phyloP scores from a whole-genome alignment of 1,140 invertebrate species.

The Drosophila sulfurigaster region DNA sequence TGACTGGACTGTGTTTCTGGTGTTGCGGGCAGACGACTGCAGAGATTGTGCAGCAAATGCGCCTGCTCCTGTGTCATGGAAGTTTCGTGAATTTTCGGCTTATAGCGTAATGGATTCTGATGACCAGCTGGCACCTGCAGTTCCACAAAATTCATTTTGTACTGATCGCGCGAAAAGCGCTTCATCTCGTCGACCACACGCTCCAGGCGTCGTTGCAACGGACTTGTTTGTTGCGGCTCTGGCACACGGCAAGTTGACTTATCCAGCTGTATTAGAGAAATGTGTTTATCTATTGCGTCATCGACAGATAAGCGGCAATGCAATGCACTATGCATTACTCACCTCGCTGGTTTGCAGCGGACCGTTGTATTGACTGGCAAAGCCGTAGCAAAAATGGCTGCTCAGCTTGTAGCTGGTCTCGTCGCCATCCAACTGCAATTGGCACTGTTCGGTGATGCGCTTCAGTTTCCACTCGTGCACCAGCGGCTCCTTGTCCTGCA shows the following conservation, averaged over 20 bases:
- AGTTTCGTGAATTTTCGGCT: constrained; percentile 68
- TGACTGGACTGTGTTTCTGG: constrained; percentile 15
- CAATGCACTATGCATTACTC: constrained; percentile 21
- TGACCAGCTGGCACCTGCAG: constrained; percentile 80
- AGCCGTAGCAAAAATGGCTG: constrained; percentile 70
- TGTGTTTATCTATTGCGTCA: neutral
- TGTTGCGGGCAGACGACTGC: constrained; percentile 25
- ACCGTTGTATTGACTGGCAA: constrained; percentile 58
- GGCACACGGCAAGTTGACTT: constrained; percentile 64
- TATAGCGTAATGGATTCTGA: constrained; percentile 75
- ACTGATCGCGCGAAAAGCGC: constrained; percentile 77
- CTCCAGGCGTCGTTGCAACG: constrained; percentile 66
- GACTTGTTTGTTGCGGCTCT: constrained; percentile 64
- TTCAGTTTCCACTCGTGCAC: constrained; percentile 76
- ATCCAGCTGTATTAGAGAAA: constrained; percentile 50
- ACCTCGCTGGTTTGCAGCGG: constrained; percentile 55
- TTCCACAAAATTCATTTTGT: constrained; percentile 83
- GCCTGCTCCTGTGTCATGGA: constrained; percentile 74
- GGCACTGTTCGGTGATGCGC: constrained; percentile 77
- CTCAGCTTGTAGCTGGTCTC: constrained; percentile 59
- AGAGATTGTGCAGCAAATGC: constrained; percentile 71
- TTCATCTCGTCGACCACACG: constrained; percentile 72
- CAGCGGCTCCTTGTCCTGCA: constrained; percentile 59
- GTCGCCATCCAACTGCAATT: constrained; percentile 62
- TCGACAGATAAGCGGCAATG: no score